Conservation (phyloP, 1,140 invertebrate species). For the Drosophila repleta region DNA sequence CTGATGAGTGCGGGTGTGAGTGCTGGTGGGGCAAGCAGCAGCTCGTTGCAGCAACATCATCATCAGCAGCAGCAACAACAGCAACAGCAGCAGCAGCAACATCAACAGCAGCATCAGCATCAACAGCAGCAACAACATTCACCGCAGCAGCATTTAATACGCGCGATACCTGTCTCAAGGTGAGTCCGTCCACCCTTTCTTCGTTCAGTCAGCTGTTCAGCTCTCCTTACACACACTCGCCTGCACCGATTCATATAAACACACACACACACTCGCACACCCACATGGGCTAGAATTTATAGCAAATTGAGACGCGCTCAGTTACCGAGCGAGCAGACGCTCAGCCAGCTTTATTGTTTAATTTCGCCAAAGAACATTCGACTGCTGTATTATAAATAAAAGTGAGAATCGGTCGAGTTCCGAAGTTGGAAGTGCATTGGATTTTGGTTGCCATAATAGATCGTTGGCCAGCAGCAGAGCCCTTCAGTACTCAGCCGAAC, state of each 20-base stretch:
- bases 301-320: conserved; percentile 22
- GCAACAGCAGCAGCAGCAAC: conserved; percentile 34
- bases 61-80: conserved; percentile 54
- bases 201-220: conserved; percentile 24
- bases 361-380: conserved; percentile 15
- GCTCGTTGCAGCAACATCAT: conserved; percentile 66
- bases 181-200: conserved; percentile 50
- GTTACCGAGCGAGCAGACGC: conserved; percentile 13
- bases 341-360: conserved; percentile 19
- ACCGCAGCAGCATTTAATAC: conserved; percentile 79
- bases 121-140: conserved; percentile 63
- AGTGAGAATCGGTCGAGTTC: not conserved
- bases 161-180: conserved; percentile 82
- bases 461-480: not conserved
- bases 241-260: conserved; percentile 11
- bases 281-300: conserved; percentile 8
- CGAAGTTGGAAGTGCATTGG: conserved; percentile 9
- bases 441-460: conserved; percentile 2
- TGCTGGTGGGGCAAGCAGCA: conserved; percentile 59
- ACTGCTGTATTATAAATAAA: conserved; percentile 34
- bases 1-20: conserved; percentile 47
- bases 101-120: conserved; percentile 47
- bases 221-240: conserved; percentile 19
- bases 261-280: conserved; percentile 13
- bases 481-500: conserved; percentile 34